Base-by-base conservation (phyloP, 2,888 invertebrate species). In the Hartigia nigra region DNA sequence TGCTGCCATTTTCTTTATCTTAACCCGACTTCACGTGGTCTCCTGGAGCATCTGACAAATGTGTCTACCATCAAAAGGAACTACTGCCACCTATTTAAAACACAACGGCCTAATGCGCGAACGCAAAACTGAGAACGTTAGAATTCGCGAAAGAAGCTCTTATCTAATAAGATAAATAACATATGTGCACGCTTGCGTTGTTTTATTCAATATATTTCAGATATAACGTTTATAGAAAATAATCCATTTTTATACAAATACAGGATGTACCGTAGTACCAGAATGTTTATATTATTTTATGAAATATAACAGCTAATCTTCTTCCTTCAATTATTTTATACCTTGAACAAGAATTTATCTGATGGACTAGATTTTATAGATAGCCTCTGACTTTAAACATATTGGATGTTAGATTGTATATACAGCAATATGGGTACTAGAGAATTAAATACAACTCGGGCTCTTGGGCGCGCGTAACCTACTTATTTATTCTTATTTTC, bases 1-100 rank as follows among this genome's bases (percentile, higher is more conserved):
- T 75, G 93, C 93, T 87, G 93, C 93, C 93, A 93, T 93, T 77
- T 80, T 86, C 34, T 12, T 12, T 23, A 55, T 55, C 55, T 55
- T 55, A 55, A 55, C 55, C 9, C 55, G 34, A 34, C 34, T 55
- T 55, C 55, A 55, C 55, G 55, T 55, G 55, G 55, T 23, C 55
- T 55, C 55, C 55, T 23, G 55, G 23, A 55, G 55, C 55, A 55
- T 55, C 23, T 55, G 55, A 55, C 55, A 23, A 55, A 55, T 9
- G 23, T 55, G 23, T 55, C 23, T 23, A 23, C 55, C 55, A 23
- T 55, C 55, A 55, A 23, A 55, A 55, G 55, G 55, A 23, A 55
- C 55, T 55, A 55, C 55, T 55, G 55, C 55, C 55, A 55, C 55
- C 55, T 55, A 55, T 55, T 55, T 55, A 55, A 23, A 9, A 55